Conservation (phyloP, 2,113 vertebrate genomes). For the Triplophysa tibetana region DNA sequence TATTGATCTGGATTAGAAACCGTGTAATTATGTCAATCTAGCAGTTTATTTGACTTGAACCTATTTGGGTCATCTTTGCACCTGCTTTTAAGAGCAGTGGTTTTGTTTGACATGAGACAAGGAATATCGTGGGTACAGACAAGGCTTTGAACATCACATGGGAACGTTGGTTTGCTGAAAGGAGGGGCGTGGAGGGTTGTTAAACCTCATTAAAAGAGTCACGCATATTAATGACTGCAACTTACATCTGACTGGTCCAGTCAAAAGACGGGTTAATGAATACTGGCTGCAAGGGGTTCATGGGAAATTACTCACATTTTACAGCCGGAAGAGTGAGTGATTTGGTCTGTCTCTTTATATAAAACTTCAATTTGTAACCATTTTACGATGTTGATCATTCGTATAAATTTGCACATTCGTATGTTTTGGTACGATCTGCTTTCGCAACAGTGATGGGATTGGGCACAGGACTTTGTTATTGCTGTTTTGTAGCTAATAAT, state of each 20-base stretch:
- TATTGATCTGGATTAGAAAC: constrained; percentile 44
- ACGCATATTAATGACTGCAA: constrained; percentile 58
- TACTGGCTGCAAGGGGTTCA: constrained; percentile 60
- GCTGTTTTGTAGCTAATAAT: too few species aligned
- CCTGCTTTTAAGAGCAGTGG: constrained; percentile 47
- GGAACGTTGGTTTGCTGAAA: constrained; percentile 38
- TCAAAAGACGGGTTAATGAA: constrained; percentile 61
- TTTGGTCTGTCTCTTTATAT: constrained; percentile 38
- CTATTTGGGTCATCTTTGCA: constrained; percentile 46
- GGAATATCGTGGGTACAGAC: constrained; percentile 39
- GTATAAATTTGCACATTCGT: too few species aligned
- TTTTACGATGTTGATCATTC: too few species aligned
- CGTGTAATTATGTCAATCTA: constrained; percentile 48
- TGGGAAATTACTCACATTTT: constrained; percentile 61
- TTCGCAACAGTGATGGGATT: too few species aligned
- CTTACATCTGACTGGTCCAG: constrained; percentile 54
- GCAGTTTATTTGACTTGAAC: constrained; percentile 37
- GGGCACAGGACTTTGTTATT: too few species aligned
- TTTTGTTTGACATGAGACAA: constrained; percentile 42
- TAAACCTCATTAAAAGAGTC: constrained; percentile 62
- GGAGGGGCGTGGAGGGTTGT: constrained; percentile 54
- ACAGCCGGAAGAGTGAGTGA: constrained; percentile 48
- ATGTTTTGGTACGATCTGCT: too few species aligned
- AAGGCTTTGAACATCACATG: constrained; percentile 44
- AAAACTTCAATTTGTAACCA: neutral